phyloP scores from a whole-genome alignment of 1,140 invertebrate species.

The Megalopta genalis region DNA sequence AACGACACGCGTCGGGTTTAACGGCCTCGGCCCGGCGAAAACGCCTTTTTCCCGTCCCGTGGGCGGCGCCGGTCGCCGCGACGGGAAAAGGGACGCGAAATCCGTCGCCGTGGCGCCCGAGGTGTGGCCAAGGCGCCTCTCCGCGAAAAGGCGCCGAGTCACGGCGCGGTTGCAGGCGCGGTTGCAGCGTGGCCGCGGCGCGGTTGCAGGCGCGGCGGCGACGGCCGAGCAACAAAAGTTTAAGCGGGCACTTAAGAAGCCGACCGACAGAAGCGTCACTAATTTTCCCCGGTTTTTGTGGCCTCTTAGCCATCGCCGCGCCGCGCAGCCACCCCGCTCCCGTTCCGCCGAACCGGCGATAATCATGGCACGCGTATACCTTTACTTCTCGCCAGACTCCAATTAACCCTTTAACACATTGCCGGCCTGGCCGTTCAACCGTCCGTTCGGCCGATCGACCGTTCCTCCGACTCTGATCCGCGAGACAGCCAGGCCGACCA shows the following conservation, averaged over 20 bases:
- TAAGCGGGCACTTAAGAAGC: constrained; percentile 70
- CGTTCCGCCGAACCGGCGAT: constrained; percentile 29
- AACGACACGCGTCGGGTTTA: not conserved
- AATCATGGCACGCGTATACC: constrained; percentile 40
- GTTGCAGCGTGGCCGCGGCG: constrained; percentile 24
- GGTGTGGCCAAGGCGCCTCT: constrained; percentile 71
- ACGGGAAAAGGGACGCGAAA: constrained; percentile 39
- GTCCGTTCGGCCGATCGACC: too few species aligned
- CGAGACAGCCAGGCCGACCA: too few species aligned
- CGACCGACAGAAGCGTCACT: constrained; percentile 66
- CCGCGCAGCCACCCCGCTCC: not conserved
- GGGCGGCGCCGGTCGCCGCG: not conserved
- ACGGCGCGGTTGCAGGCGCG: constrained; percentile 24
- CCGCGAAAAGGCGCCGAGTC: constrained; percentile 63
- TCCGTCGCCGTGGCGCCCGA: constrained; percentile 71
- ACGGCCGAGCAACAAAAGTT: constrained; percentile 62
- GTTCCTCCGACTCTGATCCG: too few species aligned
- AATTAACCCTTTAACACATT: not conserved
- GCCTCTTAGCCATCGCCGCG: not conserved
- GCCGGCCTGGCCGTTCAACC: too few species aligned
- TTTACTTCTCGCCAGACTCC: not conserved
- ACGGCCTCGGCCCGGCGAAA: not conserved
- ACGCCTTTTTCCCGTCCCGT: not conserved
- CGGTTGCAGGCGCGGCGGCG: constrained; percentile 22
- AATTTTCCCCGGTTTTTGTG: constrained; percentile 67